Base-by-base conservation (phyloP, 2,888 invertebrate species). In the Drosophila basisetae region DNA sequence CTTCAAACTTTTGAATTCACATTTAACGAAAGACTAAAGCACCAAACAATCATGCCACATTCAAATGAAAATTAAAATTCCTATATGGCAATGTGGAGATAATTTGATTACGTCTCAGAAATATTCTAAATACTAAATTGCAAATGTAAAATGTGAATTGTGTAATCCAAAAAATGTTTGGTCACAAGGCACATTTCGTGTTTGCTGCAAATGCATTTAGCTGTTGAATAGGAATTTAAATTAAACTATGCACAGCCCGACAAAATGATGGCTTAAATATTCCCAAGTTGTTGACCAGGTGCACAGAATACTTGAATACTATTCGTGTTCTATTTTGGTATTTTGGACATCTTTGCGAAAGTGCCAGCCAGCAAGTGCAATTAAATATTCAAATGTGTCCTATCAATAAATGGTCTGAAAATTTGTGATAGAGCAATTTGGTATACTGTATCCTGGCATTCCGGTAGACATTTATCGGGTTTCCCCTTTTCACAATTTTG, bases 321-420 rank as follows among this genome's bases (percentile, higher is more conserved):
- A 9, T 47, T 28, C 11, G n/a, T 31, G 13, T 37, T 10, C 35
- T 37, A 25, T 72, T 52, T 77, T 68, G 74, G 71, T 52, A 47
- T 64, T 60, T 39, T 30, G 30, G 65, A 30, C 73, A 54, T 69
- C 74, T 50, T 54, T 68, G 59, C 33, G n/a, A 65, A 67, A 66
- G 77, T 80, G 80, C 68, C 81, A 70, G 69, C 11, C 43, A 35
- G 77, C 53, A 75, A 77, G 83, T 76, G 82, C 80, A 89, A 89
- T 89, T 82, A 89, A 86, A 89, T 86, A 86, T 86, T 86, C 80
- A 86, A 87, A 86, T 89, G 73, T 50, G 31, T 22, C 69, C 84
- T 82, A 86, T 85, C 85, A 86, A 86, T 87, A 87, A 86, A 87
- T 68, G 73, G 64, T 75, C 66, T 64, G 52, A 30, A 69, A 69